Evolutionary conservation across 1,140 invertebrate species (phyloP).

Genomic region (Drosophila bocki): DNA sequence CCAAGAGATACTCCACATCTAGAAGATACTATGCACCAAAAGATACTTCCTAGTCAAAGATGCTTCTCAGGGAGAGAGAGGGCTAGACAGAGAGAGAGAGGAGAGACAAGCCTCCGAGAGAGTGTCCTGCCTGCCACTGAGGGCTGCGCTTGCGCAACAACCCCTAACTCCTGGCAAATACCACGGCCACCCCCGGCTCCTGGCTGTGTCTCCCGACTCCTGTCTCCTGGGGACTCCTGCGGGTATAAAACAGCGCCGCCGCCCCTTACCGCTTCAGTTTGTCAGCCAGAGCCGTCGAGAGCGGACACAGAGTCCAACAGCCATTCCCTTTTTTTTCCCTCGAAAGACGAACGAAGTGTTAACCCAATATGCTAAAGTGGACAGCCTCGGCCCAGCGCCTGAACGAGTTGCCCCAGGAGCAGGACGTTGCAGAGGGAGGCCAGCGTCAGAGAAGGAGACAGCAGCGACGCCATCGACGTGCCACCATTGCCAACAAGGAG

Average conservation of each 20-base stretch:
- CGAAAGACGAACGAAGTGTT: constrained; percentile 2
- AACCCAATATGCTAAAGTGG: constrained; percentile 75
- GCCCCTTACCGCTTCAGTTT: constrained; percentile 73
- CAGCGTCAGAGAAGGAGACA: constrained; percentile 16
- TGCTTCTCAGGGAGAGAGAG: background rate
- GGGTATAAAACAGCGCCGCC: constrained; percentile 65
- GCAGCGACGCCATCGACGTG: constrained; percentile 46
- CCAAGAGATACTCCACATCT: background rate
- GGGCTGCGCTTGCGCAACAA: constrained; percentile 76
- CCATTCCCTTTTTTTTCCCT: constrained; percentile 16
- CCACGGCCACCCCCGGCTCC: background rate
- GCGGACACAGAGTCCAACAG: constrained; percentile 28
- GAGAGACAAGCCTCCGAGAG: background rate
- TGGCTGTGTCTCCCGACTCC: background rate
- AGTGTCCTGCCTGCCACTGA: constrained; percentile 7
- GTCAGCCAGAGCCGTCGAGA: constrained; percentile 77
- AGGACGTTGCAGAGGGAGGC: background rate
- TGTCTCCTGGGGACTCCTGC: background rate
- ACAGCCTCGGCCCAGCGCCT: constrained; percentile 70
- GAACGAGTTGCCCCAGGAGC: constrained; percentile 37
- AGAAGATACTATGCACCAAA: background rate
- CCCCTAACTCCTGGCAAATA: constrained; percentile 44
- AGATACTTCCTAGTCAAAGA: background rate
- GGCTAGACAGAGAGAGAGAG: background rate
- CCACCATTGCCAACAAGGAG: constrained; percentile 66